Evolutionary conservation across 2,888 invertebrate species (phyloP).

Genomic region (Polymixis flavicincta): DNA sequence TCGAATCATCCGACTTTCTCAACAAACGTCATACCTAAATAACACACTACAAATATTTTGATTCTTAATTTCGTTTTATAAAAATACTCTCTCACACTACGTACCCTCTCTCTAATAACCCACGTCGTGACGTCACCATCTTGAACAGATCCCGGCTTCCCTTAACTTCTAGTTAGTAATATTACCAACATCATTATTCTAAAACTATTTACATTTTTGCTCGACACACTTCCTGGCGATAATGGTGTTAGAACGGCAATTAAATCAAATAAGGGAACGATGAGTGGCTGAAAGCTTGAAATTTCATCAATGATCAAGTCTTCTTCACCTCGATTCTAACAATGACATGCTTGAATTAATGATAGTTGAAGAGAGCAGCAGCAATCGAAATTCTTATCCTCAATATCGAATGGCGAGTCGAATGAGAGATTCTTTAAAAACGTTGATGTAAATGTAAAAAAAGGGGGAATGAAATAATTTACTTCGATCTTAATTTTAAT

Average conservation of each 20-base stretch:
- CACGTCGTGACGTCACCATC: slow-evolving; percentile 69
- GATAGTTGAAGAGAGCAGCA: slow-evolving; percentile 71
- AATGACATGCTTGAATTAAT: slow-evolving; percentile 66
- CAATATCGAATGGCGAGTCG: slow-evolving; percentile 57
- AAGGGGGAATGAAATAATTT: slow-evolving; percentile 65
- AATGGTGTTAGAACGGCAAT: slow-evolving; percentile 75
- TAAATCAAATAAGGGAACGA: slow-evolving; percentile 73
- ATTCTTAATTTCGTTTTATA: slow-evolving; percentile 85
- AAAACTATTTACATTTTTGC: slow-evolving; percentile 84
- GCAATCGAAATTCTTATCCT: slow-evolving; percentile 68
- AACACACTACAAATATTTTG: slow-evolving; percentile 86
- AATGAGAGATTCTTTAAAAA: slow-evolving; percentile 50
- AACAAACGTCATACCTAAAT: slow-evolving; percentile 82
- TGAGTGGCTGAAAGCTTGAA: slow-evolving; percentile 84
- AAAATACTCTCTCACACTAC: slow-evolving; percentile 84
- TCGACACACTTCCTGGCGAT: slow-evolving; percentile 88
- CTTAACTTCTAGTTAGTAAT: slow-evolving; percentile 79
- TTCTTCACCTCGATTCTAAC: slow-evolving; percentile 60
- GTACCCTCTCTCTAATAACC: slow-evolving; percentile 71
- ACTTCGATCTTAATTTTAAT: slow-evolving; percentile 83
- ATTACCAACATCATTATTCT: slow-evolving; percentile 84
- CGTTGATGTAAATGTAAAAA: slow-evolving; percentile 60
- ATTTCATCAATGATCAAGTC: slow-evolving; percentile 88
- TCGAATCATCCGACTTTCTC: slow-evolving; percentile 68
- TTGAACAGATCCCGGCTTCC: slow-evolving; percentile 83